Evolutionary conservation across 1,140 invertebrate genomes (phyloP).

Genomic region (Scaptomyza pallida): DNA sequence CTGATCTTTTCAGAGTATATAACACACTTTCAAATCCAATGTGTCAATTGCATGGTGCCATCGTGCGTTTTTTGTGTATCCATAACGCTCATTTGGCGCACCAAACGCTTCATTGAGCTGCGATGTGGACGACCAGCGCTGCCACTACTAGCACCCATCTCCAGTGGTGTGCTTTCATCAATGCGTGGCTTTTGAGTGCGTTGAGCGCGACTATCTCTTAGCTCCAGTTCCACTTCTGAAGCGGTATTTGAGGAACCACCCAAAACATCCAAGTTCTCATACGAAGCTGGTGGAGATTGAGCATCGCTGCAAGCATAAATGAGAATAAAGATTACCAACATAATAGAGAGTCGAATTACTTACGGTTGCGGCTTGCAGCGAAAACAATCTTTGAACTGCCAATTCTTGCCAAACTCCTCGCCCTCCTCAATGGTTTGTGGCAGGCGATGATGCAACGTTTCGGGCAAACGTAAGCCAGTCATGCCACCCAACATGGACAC

Average conservation of each 20-base stretch:
- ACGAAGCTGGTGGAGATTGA: slow-evolving; percentile 84
- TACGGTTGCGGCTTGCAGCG: slow-evolving; percentile 88
- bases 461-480: slow-evolving; percentile 90
- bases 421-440: slow-evolving; percentile 94
- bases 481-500: slow-evolving; percentile 92
- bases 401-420: slow-evolving; percentile 94
- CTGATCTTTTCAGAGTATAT: too few species aligned
- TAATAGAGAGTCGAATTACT: slow-evolving; percentile 1
- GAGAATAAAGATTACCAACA: background rate
- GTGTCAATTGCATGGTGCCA: slow-evolving; percentile 92
- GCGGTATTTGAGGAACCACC: slow-evolving; percentile 82
- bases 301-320: slow-evolving; percentile 42
- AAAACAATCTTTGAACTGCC: slow-evolving; percentile 89
- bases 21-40: slow-evolving; percentile 89
- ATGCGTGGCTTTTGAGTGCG: slow-evolving; percentile 37
- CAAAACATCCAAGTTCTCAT: slow-evolving; percentile 87
- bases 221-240: slow-evolving; percentile 68
- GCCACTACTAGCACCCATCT: slow-evolving; percentile 42
- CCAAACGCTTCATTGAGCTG: slow-evolving; percentile 87
- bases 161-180: slow-evolving; percentile 84
- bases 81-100: slow-evolving; percentile 90
- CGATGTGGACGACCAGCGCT: slow-evolving; percentile 75
- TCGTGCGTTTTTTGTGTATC: slow-evolving; percentile 90
- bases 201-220: slow-evolving; percentile 46
- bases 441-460: slow-evolving; percentile 91